A percentile compares a stretch with the other conserved stretches of the same genome.
Evolutionary conservation across 2,888 invertebrate genomes (phyloP).

Genomic region (Cyrtodaria siliqua): DNA sequence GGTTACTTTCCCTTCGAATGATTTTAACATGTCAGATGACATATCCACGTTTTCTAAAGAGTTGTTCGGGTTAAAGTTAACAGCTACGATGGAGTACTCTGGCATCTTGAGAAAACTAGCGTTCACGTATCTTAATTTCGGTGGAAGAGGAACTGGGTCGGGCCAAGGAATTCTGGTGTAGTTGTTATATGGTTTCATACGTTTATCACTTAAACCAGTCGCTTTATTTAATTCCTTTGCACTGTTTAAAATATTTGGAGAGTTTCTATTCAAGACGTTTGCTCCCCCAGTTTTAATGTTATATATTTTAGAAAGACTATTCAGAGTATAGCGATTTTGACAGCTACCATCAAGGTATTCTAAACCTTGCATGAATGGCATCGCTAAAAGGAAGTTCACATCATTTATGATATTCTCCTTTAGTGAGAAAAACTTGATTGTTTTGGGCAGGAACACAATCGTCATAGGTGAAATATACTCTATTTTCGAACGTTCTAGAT

Average conservation of each 20-base stretch:
- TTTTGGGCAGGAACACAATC: not conserved
- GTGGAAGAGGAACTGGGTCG: conserved; percentile 9
- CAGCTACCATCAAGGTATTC: not conserved
- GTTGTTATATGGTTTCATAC: too few species aligned
- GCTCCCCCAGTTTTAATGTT: too few species aligned
- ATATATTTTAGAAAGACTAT: too few species aligned
- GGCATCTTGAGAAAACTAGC: conserved; percentile 8
- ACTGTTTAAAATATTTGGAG: too few species aligned
- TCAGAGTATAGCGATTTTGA: not conserved
- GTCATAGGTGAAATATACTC: too few species aligned
- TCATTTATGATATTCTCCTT: not conserved
- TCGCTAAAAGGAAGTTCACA: not conserved
- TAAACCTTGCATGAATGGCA: not conserved
- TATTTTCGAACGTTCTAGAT: too few species aligned
- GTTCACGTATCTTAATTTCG: conserved; percentile 22
- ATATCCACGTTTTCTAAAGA: conserved; percentile 18
- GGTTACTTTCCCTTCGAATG: conserved; percentile 13
- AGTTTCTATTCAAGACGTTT: too few species aligned
- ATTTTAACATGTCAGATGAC: conserved; percentile 14
- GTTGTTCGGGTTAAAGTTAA: conserved; percentile 19
- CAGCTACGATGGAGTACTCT: conserved; percentile 9
- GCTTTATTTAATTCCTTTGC: too few species aligned
- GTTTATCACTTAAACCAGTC: too few species aligned
- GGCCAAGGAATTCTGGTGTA: not conserved
- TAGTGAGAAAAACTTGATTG: not conserved